phyloP scores from a whole-genome alignment of 2,113 vertebrate species.

The Muscicapa adusta region DNA sequence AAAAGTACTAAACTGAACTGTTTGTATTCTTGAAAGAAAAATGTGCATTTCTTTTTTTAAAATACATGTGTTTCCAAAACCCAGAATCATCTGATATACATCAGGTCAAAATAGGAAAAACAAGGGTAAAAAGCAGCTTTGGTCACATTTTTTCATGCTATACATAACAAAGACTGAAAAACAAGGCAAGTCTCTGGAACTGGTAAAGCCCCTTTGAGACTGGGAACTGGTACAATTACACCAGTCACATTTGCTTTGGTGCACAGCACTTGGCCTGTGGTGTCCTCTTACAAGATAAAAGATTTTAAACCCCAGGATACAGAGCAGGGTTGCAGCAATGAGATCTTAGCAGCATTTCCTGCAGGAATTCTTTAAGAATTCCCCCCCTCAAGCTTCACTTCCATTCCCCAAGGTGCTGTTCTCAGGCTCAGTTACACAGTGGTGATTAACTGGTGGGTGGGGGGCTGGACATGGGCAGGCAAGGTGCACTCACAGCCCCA shows the following conservation, averaged over 20 bases:
- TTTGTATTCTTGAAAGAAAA: not conserved
- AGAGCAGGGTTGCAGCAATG: not conserved
- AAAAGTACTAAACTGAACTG: not conserved
- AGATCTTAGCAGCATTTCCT: not conserved
- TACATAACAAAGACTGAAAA: not conserved
- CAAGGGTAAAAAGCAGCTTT: not conserved
- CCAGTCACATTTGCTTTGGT: not conserved
- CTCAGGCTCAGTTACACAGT: not conserved
- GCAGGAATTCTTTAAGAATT: not conserved
- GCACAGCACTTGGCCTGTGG: not conserved
- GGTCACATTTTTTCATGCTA: not conserved
- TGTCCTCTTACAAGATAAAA: not conserved
- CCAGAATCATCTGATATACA: not conserved
- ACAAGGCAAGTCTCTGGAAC: not conserved
- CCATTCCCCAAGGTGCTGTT: not conserved
- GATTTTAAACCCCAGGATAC: not conserved
- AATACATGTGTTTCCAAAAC: not conserved
- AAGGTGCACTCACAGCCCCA: not conserved
- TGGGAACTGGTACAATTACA: not conserved
- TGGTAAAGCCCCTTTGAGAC: not conserved
- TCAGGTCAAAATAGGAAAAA: not conserved
- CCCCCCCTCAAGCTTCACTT: not conserved
- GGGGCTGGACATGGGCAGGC: not conserved
- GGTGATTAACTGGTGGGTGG: not conserved
- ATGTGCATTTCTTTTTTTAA: not conserved